Percentiles rank a stretch among this genome's conserved stretches.
phyloP scores from a whole-genome alignment of 2,888 invertebrate genomes.

The Apodemia mormo region DNA sequence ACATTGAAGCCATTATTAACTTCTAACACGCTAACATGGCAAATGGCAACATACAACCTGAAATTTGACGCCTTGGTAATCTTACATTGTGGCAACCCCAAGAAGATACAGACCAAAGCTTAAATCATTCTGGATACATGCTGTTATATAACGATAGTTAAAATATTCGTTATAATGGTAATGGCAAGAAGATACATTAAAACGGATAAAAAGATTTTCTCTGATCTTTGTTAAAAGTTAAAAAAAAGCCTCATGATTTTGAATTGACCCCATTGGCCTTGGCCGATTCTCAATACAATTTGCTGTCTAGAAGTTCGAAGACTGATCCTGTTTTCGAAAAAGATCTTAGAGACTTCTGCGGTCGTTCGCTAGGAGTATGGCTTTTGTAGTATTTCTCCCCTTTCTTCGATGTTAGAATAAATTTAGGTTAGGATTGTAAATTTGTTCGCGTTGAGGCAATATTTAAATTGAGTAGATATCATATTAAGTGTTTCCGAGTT shows the following conservation, averaged over 20 bases:
- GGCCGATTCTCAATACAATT: background rate
- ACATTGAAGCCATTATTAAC: too few species aligned
- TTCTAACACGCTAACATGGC: too few species aligned
- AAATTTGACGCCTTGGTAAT: too few species aligned
- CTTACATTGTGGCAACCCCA: too few species aligned
- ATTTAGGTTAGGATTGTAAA: conserved; percentile 5
- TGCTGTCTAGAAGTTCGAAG: background rate
- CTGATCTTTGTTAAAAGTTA: background rate
- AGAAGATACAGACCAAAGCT: background rate
- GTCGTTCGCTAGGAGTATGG: conserved; percentile 23
- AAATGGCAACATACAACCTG: too few species aligned
- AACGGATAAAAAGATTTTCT: background rate
- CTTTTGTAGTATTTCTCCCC: background rate
- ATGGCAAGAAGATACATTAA: background rate
- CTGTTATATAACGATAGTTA: background rate
- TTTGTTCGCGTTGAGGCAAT: background rate
- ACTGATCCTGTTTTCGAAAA: background rate
- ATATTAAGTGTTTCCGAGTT: background rate
- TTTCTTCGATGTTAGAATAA: background rate
- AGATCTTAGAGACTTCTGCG: conserved; percentile 1
- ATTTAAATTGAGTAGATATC: background rate
- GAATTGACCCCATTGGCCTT: background rate
- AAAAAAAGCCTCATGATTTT: too few species aligned
- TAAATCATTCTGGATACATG: background rate
- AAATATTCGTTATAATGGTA: background rate